Evolutionary conservation across 2,113 vertebrate species (phyloP).

Genomic region (Cricetomys ansorgei): DNA sequence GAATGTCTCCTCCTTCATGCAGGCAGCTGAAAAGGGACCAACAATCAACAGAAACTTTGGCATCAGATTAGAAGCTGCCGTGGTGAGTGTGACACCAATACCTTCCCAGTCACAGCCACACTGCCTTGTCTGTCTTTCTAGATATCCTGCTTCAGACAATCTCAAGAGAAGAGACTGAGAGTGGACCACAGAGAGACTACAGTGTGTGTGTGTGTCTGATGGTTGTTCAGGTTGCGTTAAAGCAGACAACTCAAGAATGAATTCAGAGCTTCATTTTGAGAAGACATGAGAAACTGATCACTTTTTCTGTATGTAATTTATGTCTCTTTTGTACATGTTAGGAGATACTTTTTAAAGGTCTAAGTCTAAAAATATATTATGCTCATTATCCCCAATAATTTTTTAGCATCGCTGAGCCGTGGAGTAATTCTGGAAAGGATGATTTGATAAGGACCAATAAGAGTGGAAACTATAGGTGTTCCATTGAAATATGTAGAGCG

Average conservation of each 20-base stretch:
- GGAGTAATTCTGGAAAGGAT: constrained; percentile 27
- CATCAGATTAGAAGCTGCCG: neutral
- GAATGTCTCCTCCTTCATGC: neutral
- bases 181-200: neutral
- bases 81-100: no score
- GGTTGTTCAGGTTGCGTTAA: neutral
- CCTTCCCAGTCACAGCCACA: neutral
- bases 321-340: neutral
- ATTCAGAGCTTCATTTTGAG: neutral
- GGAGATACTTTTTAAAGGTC: neutral
- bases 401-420: neutral
- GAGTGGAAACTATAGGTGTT: neutral
- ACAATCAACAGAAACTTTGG: neutral
- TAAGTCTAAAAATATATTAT: neutral
- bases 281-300: neutral
- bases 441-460: neutral
- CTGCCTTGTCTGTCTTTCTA: neutral
- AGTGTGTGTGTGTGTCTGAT: neutral
- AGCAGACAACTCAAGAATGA: neutral
- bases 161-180: neutral
- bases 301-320: neutral
- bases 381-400: neutral
- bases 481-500: neutral
- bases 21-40: neutral
- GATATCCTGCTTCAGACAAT: neutral